Conservation (phyloP, 2,797 vertebrate genomes). For the Coreius guichenoti region DNA sequence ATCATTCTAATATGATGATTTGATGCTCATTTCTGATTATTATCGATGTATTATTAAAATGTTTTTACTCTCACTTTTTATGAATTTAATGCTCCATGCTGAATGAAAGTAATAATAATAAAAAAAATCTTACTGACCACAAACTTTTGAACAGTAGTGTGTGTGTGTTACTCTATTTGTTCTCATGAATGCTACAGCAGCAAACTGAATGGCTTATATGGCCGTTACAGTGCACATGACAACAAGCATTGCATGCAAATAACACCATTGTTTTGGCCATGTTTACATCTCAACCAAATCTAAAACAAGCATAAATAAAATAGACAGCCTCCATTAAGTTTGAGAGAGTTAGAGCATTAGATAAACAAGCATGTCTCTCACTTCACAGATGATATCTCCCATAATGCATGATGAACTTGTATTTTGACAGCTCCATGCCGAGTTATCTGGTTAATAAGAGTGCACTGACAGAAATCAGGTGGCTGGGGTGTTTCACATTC, state of each 20-base stretch:
- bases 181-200: background rate
- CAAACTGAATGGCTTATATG: background rate
- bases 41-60: background rate
- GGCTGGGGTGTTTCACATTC: constrained; percentile 41
- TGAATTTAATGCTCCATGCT: too few relatives aligned
- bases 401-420: constrained; percentile 36
- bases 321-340: background rate
- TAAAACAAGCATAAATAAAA: background rate
- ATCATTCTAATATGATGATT: too few relatives aligned
- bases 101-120: too few relatives aligned
- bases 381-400: constrained; percentile 53
- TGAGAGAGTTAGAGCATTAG: constrained; percentile 15
- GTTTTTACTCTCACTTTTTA: too few relatives aligned
- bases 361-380: background rate
- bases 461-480: constrained; percentile 48
- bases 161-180: background rate
- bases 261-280: background rate
- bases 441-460: constrained; percentile 36
- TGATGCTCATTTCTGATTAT: too few relatives aligned
- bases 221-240: background rate
- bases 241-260: background rate
- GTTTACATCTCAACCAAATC: background rate
- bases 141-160: background rate
- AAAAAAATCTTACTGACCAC: too few relatives aligned
- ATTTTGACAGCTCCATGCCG: constrained; percentile 44